Evolutionary conservation across 2,888 invertebrate genomes (phyloP).

Genomic region (Torymus aiolomorphi): DNA sequence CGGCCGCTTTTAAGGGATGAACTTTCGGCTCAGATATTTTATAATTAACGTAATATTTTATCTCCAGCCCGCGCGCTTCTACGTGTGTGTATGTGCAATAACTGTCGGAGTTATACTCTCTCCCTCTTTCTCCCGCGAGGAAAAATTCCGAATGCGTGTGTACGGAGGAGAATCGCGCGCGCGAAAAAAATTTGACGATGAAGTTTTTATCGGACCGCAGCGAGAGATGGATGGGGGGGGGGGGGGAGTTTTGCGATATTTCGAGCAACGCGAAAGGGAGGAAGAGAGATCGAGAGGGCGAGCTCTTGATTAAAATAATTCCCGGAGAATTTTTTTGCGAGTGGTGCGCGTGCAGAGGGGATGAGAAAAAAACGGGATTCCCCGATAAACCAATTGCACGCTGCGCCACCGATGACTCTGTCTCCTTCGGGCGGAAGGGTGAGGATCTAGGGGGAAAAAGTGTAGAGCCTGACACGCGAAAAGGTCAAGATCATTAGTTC

Average conservation of each 20-base stretch:
- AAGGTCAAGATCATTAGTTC: slow-evolving; percentile 57
- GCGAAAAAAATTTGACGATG: slow-evolving; percentile 43
- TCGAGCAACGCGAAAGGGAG: slow-evolving; percentile 41
- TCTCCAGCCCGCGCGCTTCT: slow-evolving; percentile 25
- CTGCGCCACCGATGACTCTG: slow-evolving; percentile 22
- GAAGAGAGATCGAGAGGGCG: slow-evolving; percentile 38
- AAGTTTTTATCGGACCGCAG: slow-evolving; percentile 48
- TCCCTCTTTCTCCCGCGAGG: slow-evolving; percentile 46
- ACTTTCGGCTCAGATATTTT: slow-evolving; percentile 60
- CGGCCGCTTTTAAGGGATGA: slow-evolving; percentile 53
- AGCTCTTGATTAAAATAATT: slow-evolving; percentile 51
- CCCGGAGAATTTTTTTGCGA: slow-evolving; percentile 11
- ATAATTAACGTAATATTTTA: slow-evolving; percentile 69
- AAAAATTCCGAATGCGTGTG: slow-evolving; percentile 63
- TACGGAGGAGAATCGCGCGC: slow-evolving; percentile 11
- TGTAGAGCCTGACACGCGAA: neutral
- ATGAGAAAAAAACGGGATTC: neutral
- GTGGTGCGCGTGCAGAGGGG: neutral
- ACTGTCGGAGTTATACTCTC: slow-evolving; percentile 59
- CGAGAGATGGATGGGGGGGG: slow-evolving; percentile 26
- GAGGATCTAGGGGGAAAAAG: neutral
- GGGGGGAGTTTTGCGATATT: slow-evolving; percentile 43
- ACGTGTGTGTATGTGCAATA: slow-evolving; percentile 20
- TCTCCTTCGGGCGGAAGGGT: neutral
- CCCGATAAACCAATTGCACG: slow-evolving; percentile 41